Conservation (phyloP, 2,113 vertebrate species). For the Gallinago jamesoni region DNA sequence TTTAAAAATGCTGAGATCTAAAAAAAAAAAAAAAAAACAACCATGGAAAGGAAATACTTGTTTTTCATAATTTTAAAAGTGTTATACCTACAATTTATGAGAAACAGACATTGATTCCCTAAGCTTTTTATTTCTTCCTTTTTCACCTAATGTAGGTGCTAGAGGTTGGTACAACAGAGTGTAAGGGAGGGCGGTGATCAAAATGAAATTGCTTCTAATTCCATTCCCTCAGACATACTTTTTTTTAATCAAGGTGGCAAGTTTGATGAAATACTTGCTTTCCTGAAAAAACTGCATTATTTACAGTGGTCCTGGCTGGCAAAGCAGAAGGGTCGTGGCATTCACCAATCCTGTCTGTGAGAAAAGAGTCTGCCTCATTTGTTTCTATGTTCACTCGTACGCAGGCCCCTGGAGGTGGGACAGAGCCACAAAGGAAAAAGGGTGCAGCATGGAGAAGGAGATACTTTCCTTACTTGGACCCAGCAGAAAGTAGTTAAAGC, state of each 20-base stretch:
- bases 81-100: background rate
- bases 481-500: background rate
- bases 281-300: background rate
- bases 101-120: background rate
- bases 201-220: background rate
- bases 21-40: background rate
- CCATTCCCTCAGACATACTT: background rate
- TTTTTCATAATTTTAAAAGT: background rate
- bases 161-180: background rate
- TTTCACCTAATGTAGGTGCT: background rate
- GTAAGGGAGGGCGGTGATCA: background rate
- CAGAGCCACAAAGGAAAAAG: background rate
- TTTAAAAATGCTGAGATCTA: background rate
- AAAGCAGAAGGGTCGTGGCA: background rate
- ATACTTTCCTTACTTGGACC: background rate
- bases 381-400: background rate
- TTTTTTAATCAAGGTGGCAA: background rate
- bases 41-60: background rate
- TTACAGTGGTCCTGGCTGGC: background rate
- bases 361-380: background rate
- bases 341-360: background rate
- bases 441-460: background rate
- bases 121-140: background rate
- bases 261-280: background rate
- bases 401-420: background rate